Evolutionary conservation across 2,797 vertebrate genomes (phyloP).

Genomic region (Merluccius polli): DNA sequence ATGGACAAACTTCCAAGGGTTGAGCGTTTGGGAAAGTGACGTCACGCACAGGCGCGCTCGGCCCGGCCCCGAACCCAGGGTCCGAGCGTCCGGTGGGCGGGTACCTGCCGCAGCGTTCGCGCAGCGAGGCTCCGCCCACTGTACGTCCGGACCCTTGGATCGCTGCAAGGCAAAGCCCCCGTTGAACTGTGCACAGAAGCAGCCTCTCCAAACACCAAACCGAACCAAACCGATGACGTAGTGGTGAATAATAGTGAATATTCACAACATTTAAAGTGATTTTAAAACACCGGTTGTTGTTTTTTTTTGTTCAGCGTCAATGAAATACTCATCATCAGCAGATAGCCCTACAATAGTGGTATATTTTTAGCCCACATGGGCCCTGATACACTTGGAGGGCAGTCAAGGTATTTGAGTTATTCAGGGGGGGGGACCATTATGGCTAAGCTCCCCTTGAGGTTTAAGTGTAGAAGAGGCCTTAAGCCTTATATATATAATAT

Average conservation of each 20-base stretch:
- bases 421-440: neutral
- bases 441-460: neutral
- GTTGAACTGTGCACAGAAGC: conserved; percentile 4
- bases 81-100: neutral
- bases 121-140: neutral
- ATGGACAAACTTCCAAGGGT: conserved; percentile 72
- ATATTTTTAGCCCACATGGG: neutral
- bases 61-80: neutral
- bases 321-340: neutral
- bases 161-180: neutral
- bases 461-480: neutral
- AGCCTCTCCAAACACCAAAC: neutral
- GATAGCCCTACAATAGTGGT: neutral
- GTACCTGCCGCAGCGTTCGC: neutral
- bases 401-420: neutral
- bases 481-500: no score
- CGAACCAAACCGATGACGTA: neutral
- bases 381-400: neutral
- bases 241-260: neutral
- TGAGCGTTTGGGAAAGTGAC: conserved; percentile 70
- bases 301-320: neutral
- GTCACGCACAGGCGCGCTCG: conserved; percentile 41
- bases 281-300: no score
- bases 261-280: neutral
- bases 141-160: neutral